Evolutionary conservation across 1,140 invertebrate genomes (phyloP), one percentile per base, ranked within the genome.

Genomic region (Laodelphax striatellus): DNA sequence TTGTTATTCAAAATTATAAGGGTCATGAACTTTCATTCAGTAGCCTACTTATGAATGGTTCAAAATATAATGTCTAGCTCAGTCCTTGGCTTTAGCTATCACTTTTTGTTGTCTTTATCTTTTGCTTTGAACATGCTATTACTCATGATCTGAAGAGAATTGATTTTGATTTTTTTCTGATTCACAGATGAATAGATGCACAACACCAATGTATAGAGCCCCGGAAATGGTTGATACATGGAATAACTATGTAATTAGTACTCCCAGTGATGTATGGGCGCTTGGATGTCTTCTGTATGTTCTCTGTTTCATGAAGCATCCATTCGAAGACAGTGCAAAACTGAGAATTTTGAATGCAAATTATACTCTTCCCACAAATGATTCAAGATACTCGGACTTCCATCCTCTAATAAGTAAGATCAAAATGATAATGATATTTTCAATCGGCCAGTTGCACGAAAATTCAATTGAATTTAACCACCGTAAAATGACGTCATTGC

Each of bases 171-270:
- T 57, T 50, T 58, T 57, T 58, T 38, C 56, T 63, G 44, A 28
- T 46, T 72, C 68, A 46, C 71, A 86, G 73, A 75, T 88, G 65
- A 81, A 82, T 17, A 78, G 78, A 62, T 83, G 84, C 65, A 92
- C 90, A 28, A 93, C 90, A 1, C 90, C 90, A 0, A 92, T 92
- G 88, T 92, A 92, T 69, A 76, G 89, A 67, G 85, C 95, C 1
- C 96, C 96, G 21, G 96, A 98, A 79, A 96, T 98, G 83, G 76
- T 98, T 55, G 97, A 99, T 72, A 92, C 95, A 0, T 99, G 98
- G 88, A 92, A 88, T 70, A 98, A 99, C 75, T 88, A 88, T 73
- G 86, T 87, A 43, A 95, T 99, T 62, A 90, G 91, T 38, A 80
- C 85, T 62, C 82, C 88, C 16, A 82, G 87, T 4, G 97, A 99